Evolutionary conservation across 92 coral and sea anemone genomes (phyloP), one percentile per base, ranked within the genome.

Genomic region (Plumapathes pennacea): DNA sequence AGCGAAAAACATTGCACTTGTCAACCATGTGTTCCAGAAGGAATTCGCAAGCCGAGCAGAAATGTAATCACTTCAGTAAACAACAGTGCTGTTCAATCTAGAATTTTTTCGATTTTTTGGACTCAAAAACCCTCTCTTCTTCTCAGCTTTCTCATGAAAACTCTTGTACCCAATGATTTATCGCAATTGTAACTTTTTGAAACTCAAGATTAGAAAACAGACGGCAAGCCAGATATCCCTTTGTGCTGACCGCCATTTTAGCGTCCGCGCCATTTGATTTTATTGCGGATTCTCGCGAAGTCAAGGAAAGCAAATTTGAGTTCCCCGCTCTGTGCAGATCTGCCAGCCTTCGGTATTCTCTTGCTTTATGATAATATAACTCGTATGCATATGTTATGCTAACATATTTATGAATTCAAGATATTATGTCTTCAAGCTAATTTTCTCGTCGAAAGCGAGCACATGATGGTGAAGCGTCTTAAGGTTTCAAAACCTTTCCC

Each of bases 281-380:
- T 34, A 13, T 42, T 39, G 12, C 7, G n/a, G 12, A 25, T 41
- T 40, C 31, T 33, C 5, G n/a, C 24, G 19, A 49, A 25, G 57
- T 48, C 24, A 27, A 10, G 38, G 39, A 20, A 6, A 52, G 38
- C 21, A 39, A 46, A 30, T 26, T 13, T 25, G 49, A 9, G n/a
- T n/a, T n/a, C n/a, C n/a, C n/a, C n/a, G n/a, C n/a, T n/a, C n/a
- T n/a, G n/a, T n/a, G n/a, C n/a, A 37, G 46, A 21, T 46, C 28
- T 57, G 68, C 29, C n/a, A n/a, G n/a, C 53, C 64, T 44, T 42
- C 24, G 42, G 33, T 46, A 53, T 54, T 40, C 60, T 59, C 77
- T 76, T 56, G 69, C 67, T 66, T 87, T 87, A 87, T 87, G 95
- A 60, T 87, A 87, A 87, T 87, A 81, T 54, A 72, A 46, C 69